Base-by-base conservation (phyloP, 2,113 vertebrate species). In the Cryptotis parvus region DNA sequence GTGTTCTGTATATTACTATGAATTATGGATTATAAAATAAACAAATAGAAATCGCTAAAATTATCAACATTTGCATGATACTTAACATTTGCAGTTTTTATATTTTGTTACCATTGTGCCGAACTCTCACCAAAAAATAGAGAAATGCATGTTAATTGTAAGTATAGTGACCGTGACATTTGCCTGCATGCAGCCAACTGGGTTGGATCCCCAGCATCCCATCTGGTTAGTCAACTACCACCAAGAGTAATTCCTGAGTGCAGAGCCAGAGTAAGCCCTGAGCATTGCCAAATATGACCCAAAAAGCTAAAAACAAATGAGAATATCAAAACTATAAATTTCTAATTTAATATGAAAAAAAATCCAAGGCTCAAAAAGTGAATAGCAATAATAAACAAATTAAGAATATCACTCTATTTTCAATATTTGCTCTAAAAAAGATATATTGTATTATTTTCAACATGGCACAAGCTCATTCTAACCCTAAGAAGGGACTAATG, bases 331-430 rank as follows among this genome's bases (percentile, higher is more conserved):
- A 27, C 10, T 66, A 68, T 10, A 1, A 76, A 69, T 76, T 83
- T 4, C 27, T 76, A 52, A 22, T 35, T 79, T 89, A 11, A 35
- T 43, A 92, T 83, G 83, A 45, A 26, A 89, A 8, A 89, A 92
- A 20, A 83, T 41, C 11, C 69, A 15, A 85, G 41, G 15, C 6
- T 85, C 22, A 58, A 69, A 75, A 77, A 88, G 10, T 66, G 3
- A 73, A 63, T 78, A n/a, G 79, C 79, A 49, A 43, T 52, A 35
- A 39, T 35, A 18, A 2, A 89, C 37, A 11, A 11, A 65, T 18
- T n/a, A 91, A 85, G 20, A 31, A 31, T 6, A 58, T 58, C 22
- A 4, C 22, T 58, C 63, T 31, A 31, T 65, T 65, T 31, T 29
- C 22, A 31, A 4, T 65, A 26, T 9, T 27, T 65, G 27, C 63